phyloP scores from a whole-genome alignment of 2,797 vertebrate genomes.

The Acridotheres tristis region DNA sequence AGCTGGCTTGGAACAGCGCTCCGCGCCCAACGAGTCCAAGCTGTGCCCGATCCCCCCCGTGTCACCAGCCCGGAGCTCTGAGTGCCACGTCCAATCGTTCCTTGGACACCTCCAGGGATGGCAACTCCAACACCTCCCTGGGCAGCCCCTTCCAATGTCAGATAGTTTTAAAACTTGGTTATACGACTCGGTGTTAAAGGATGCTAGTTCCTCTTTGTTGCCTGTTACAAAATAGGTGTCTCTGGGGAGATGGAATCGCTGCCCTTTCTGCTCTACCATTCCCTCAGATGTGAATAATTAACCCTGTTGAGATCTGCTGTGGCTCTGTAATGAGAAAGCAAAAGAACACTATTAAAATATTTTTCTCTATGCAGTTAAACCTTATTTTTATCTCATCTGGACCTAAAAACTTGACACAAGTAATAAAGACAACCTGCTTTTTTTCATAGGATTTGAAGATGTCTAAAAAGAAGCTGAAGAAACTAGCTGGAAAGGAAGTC shows the following conservation, averaged over 20 bases:
- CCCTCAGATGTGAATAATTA: not conserved
- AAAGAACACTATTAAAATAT: not conserved
- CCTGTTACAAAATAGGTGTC: not conserved
- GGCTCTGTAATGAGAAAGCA: not conserved
- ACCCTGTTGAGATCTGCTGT: not conserved
- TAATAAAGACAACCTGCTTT: not conserved
- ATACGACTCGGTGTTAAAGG: not conserved
- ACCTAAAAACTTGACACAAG: not conserved
- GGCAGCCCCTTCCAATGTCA: accelerated
- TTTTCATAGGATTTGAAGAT: conserved; percentile 67
- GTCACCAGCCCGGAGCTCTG: not conserved
- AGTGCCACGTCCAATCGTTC: not conserved
- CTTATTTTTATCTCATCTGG: not conserved
- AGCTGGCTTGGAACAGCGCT: not conserved
- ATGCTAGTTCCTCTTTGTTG: not conserved
- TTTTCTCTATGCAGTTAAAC: not conserved
- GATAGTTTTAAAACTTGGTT: not conserved
- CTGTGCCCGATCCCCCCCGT: not conserved
- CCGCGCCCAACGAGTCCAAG: accelerated
- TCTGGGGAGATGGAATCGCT: not conserved
- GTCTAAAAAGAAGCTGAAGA: conserved; percentile 77
- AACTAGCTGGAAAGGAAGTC: conserved; percentile 64
- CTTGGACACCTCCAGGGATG: accelerated
- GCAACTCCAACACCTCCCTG: accelerated
- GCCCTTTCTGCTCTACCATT: not conserved